A percentile compares a stretch with the other conserved stretches of the same genome.
Conservation (phyloP, 2,797 vertebrate species). For the Cossypha niveicapilla region DNA sequence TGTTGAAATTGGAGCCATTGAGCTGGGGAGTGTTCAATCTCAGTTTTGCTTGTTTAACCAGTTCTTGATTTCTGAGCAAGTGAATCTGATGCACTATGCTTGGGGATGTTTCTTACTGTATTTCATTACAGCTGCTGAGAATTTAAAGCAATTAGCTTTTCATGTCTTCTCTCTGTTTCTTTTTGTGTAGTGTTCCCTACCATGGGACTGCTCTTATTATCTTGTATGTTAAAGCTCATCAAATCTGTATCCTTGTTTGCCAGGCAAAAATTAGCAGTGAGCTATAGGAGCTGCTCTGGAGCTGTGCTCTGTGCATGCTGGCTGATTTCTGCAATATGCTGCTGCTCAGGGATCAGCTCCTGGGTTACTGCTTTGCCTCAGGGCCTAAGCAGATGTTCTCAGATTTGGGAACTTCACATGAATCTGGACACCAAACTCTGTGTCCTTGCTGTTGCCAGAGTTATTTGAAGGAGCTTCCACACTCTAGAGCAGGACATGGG, state of each 20-base stretch:
- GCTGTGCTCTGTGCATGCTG: not conserved
- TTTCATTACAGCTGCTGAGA: constrained; percentile 53
- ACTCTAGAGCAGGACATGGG: not conserved
- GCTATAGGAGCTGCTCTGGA: not conserved
- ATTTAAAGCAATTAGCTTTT: constrained; percentile 57
- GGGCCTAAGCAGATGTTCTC: not conserved
- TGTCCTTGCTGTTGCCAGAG: not conserved
- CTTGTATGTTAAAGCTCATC: constrained; percentile 34
- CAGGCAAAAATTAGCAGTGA: constrained; percentile 17
- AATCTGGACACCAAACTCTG: not conserved
- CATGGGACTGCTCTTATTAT: constrained; percentile 33
- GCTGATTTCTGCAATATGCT: not conserved
- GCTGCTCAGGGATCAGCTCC: not conserved
- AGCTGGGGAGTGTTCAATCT: constrained; percentile 27
- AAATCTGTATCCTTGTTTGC: constrained; percentile 18
- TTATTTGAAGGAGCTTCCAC: not conserved
- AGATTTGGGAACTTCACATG: not conserved
- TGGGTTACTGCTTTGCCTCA: not conserved
- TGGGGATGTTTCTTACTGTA: constrained; percentile 29
- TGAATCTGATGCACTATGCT: not conserved
- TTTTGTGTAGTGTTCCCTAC: not conserved
- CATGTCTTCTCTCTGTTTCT: constrained; percentile 29
- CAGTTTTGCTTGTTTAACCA: constrained; percentile 61
- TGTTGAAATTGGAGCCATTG: constrained; percentile 40
- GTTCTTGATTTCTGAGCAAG: constrained; percentile 42